Evolutionary conservation across 2,113 vertebrate species (phyloP), one percentile per base, ranked within the genome.

Genomic region (Lepisosteus oculatus): DNA sequence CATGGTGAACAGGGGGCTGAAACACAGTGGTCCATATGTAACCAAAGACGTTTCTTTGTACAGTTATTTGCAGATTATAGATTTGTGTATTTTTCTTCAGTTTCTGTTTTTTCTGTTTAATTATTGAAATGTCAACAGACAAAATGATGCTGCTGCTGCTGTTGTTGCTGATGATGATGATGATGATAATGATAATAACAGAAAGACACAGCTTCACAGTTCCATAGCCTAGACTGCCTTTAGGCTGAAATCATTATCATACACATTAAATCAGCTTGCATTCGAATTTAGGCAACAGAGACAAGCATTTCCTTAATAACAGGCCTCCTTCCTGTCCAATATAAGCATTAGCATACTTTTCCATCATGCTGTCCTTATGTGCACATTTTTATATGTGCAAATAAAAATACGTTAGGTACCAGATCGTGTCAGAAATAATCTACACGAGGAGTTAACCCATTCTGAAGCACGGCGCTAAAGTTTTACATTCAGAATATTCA

Each of bases 201-300:
- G 11, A 13, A 59, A 59, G n/a, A 59, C 57, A 59, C 12, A 59
- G 57, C 57, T 59, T 13, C 11, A 51, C 47, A 13, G 57, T 59
- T 59, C 12, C n/a, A 4, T 13, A 59, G 12, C 57, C 57, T 59
- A 59, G n/a, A 13, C 57, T 59, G 57, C 57, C 57, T 59, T 59
- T 59, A 59, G 57, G 57, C 57, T 59, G 57, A 7, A 59, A 59
- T 11, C 12, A 59, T 59, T 59, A 59, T 15, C 57, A 59, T 59
- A 59, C 57, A 59, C 57, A 59, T 59, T 59, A 13, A 59, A 59
- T 59, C 57, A 59, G 57, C 57, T 15, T 59, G 57, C n/a, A 15
- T 14, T 59, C 14, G 57, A 59, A 59, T 59, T 7, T 59, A 59
- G 57, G 57, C 57, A 59, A 59, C n/a, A 59, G 3, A 59, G 57